These are phyloP conservation scores for Cygnus buccinator DNA, from an alignment of 2,113 vertebrate species.

Conservation along the genomic window DNA sequence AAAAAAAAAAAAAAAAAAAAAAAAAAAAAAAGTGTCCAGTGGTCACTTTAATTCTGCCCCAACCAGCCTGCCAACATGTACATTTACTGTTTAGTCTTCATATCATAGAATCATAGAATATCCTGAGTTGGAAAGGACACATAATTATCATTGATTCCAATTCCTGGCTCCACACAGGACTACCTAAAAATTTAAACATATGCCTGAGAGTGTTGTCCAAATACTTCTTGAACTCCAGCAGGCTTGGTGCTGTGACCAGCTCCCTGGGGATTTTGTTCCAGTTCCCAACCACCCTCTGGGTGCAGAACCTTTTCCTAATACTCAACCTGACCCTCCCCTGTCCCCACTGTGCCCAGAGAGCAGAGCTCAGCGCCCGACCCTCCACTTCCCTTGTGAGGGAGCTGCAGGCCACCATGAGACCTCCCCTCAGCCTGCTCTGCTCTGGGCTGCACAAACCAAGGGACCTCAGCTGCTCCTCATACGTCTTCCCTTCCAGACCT, in stretches of 20 bases:
- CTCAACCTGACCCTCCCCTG: neutral
- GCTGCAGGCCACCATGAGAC: no score
- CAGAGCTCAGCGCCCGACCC: no score
- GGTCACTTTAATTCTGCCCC: neutral
- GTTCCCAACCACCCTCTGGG: neutral
- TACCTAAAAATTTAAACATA: neutral
- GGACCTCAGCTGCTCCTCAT: no score
- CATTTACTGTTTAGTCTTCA: neutral
- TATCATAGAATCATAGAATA: neutral
- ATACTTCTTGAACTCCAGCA: neutral
- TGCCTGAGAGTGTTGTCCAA: neutral
- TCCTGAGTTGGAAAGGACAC: neutral
- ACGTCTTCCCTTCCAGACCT: no score
- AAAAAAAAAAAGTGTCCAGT: neutral
- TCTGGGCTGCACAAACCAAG: no score
- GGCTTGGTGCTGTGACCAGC: neutral
- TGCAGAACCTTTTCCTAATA: neutral
- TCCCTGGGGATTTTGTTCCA: neutral
- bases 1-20: neutral
- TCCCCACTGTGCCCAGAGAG: no score
- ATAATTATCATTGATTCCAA: neutral
- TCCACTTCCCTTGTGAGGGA: no score
- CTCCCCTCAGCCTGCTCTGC: no score
- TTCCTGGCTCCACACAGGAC: neutral
- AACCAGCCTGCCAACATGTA: neutral